Evolutionary conservation across 2,888 invertebrate genomes (phyloP).

Genomic region (Cryptocheilus praepositus): DNA sequence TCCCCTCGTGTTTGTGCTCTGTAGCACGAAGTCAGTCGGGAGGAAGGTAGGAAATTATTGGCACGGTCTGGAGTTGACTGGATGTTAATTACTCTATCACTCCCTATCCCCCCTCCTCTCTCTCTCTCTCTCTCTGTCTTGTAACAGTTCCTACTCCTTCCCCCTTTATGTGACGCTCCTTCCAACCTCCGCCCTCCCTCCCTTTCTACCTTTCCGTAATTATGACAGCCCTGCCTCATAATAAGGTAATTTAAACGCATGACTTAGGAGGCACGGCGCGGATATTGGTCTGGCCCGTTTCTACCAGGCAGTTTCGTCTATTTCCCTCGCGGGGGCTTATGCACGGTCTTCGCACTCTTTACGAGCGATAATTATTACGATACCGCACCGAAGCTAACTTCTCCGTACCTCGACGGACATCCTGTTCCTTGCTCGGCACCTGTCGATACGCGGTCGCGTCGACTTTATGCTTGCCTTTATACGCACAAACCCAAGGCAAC

Average conservation of each 20-base stretch:
- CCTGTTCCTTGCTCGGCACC: not conserved
- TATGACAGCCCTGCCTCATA: slow-evolving; percentile 68
- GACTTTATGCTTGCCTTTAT: too few relatives aligned
- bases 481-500: too few relatives aligned
- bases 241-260: slow-evolving; percentile 74
- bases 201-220: slow-evolving; percentile 54
- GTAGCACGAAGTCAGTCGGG: slow-evolving; percentile 34
- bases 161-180: slow-evolving; percentile 12
- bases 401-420: not conserved
- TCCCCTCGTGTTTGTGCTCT: slow-evolving; percentile 28
- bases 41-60: slow-evolving; percentile 61
- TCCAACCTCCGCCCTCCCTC: not conserved
- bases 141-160: slow-evolving; percentile 9
- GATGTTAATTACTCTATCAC: slow-evolving; percentile 68
- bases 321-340: slow-evolving; percentile 37
- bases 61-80: slow-evolving; percentile 64
- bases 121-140: slow-evolving; percentile 14
- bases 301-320: slow-evolving; percentile 42
- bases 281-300: slow-evolving; percentile 54
- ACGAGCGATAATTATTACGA: slow-evolving; percentile 44
- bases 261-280: slow-evolving; percentile 64
- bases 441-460: too few relatives aligned
- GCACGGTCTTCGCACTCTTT: slow-evolving; percentile 44
- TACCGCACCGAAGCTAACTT: slow-evolving; percentile 16
- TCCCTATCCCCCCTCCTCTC: slow-evolving; percentile 25